Conservation (phyloP, 2,888 invertebrate genomes). For the Epirrita christyi region DNA sequence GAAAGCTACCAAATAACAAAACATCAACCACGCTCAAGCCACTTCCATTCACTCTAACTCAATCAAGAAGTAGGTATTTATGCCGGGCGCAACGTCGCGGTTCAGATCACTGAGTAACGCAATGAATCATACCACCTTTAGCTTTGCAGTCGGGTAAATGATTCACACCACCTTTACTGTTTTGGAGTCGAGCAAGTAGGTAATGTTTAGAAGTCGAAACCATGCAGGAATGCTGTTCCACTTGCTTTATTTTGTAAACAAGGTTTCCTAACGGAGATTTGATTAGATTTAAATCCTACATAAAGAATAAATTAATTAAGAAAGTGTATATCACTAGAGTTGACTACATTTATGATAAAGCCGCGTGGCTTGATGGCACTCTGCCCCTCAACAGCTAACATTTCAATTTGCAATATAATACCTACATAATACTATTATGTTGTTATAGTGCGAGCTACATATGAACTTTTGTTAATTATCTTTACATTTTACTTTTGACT, state of each 20-base stretch:
- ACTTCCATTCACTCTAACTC: background rate
- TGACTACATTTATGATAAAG: too few relatives aligned
- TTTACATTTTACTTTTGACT: too few relatives aligned
- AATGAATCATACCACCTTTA: slow-evolving; percentile 7
- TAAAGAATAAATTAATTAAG: too few relatives aligned
- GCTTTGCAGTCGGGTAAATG: slow-evolving; percentile 2
- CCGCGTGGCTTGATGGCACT: too few relatives aligned
- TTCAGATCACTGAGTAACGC: slow-evolving; percentile 2
- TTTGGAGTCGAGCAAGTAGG: slow-evolving; percentile 1
- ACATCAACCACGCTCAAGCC: background rate
- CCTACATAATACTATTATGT: too few relatives aligned
- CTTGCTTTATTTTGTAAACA: background rate
- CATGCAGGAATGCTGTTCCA: slow-evolving; percentile 17
- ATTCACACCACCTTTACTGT: slow-evolving; percentile 11
- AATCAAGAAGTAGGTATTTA: background rate
- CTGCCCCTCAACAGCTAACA: too few relatives aligned
- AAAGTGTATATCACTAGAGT: too few relatives aligned
- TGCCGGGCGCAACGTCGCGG: background rate
- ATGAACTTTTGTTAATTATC: too few relatives aligned
- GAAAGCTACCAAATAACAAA: background rate
- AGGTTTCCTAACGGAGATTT: background rate
- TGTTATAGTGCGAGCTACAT: too few relatives aligned
- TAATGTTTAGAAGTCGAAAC: slow-evolving; percentile 4
- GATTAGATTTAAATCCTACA: too few relatives aligned
- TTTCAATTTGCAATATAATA: too few relatives aligned